Percentiles rank a stretch among this genome's conserved stretches.
These are phyloP conservation scores for Cheilosia pagana DNA, from an alignment of 2,888 invertebrate genomes.

Conservation along the genomic window DNA sequence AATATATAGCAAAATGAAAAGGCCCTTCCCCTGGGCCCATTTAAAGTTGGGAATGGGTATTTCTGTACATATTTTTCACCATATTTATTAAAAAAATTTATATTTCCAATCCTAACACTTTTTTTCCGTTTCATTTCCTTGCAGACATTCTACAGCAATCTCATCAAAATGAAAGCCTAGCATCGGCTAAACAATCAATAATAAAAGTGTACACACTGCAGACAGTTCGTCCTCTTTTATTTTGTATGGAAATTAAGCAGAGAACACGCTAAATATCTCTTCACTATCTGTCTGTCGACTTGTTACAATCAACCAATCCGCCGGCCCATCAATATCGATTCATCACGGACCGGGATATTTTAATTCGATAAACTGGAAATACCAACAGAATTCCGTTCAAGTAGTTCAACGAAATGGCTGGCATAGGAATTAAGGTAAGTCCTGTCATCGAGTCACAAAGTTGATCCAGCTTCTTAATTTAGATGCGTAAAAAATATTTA, in stretches of 20 bases:
- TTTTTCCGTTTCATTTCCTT: slow-evolving; percentile 66
- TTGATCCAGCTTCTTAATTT: background rate
- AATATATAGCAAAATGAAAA: too few relatives aligned
- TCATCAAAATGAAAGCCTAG: slow-evolving; percentile 71
- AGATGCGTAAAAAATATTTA: background rate
- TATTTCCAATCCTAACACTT: background rate
- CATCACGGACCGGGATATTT: slow-evolving; percentile 71
- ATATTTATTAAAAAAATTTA: background rate
- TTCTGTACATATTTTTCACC: too few relatives aligned
- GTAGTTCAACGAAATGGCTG: slow-evolving; percentile 78
- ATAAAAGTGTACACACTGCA: slow-evolving; percentile 8
- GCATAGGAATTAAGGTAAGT: slow-evolving; percentile 77
- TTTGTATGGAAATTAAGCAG: slow-evolving; percentile 37
- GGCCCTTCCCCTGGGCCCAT: too few relatives aligned
- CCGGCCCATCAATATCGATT: slow-evolving; percentile 38
- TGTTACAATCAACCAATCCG: slow-evolving; percentile 15
- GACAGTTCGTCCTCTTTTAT: slow-evolving; percentile 36
- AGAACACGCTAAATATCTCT: slow-evolving; percentile 13
- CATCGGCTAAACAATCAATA: slow-evolving; percentile 45
- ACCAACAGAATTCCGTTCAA: slow-evolving; percentile 70
- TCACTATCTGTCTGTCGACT: slow-evolving; percentile 37
- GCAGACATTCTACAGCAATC: slow-evolving; percentile 78
- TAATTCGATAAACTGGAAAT: slow-evolving; percentile 72
- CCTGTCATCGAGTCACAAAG: background rate
- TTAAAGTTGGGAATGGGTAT: background rate